These are phyloP conservation scores for Tetragnatha versicolor DNA, from an alignment of 1,140 invertebrate genomes.

Conservation along the genomic window DNA sequence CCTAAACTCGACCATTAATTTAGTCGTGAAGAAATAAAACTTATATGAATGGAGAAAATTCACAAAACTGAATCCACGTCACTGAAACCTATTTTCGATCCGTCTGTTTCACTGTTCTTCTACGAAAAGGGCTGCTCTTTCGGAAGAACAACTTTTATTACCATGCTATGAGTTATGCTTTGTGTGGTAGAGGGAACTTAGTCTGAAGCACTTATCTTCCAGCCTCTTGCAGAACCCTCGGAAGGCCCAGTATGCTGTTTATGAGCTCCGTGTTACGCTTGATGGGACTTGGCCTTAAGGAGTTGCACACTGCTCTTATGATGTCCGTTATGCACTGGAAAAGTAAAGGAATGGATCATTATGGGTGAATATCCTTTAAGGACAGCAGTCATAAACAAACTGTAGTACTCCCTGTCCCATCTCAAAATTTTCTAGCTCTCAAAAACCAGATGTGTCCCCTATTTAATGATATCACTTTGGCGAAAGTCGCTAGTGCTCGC, in stretches of 20 bases:
- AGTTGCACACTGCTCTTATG: constrained; percentile 12
- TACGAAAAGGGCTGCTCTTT: no score
- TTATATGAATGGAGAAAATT: no score
- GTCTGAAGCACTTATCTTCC: constrained; percentile 27
- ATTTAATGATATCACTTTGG: background rate
- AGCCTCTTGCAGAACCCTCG: constrained; percentile 36
- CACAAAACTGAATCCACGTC: no score
- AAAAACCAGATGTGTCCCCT: background rate
- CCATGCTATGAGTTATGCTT: background rate
- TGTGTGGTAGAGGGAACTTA: background rate
- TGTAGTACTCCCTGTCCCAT: background rate
- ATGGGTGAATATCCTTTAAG: background rate
- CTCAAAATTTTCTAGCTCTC: background rate
- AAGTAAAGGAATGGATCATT: background rate
- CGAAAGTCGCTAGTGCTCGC: background rate
- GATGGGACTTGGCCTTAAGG: constrained; percentile 5
- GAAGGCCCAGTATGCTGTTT: constrained; percentile 38
- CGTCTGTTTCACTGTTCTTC: no score
- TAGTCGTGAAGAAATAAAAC: no score
- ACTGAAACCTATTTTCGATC: no score
- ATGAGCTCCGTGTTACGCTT: constrained; percentile 44
- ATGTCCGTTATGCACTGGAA: constrained; percentile 43
- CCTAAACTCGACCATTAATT: no score
- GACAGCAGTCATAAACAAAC: background rate
- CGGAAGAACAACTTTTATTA: background rate